Base-by-base conservation (phyloP, 2,888 invertebrate species). In the Bombylius discolor region DNA sequence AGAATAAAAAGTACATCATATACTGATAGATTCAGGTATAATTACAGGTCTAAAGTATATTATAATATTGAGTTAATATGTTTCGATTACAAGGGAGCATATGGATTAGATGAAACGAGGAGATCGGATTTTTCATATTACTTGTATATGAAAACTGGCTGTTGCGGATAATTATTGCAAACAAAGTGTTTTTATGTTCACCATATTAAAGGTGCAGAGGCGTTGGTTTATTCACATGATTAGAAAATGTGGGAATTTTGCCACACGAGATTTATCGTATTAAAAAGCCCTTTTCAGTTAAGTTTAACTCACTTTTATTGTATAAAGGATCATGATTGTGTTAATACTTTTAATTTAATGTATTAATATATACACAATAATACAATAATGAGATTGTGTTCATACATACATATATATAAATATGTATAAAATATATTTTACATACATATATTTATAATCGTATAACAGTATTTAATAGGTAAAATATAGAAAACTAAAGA, bases 151-250 rank as follows among this genome's bases (percentile, higher is more conserved):
- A 23, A 51, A 51, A 31, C 32, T 47, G 47, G 44, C 55, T 47
- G 51, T 47, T 55, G 55, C 54, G 59, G 60, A 61, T 62, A 62
- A 62, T 62, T 61, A 61, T 58, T 58, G 57, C 56, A 61, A 62
- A 61, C 62, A 62, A 62, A 62, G 61, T 62, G 62, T 60, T 60
- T 61, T 56, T 57, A 56, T 62, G 61, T 61, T 60, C 54, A 54
- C 54, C 51, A 55, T 47, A 50, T 50, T 31, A 51, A 23, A 51
- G 51, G 50, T 61, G 61, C 61, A 60, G 61, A 62, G 60, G 62
- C 62, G 62, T 62, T 60, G 59, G 58, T 60, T 61, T 62, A 58
- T 62, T 61, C 61, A 61, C 61, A 58, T 60, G 60, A 62, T 62
- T 61, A 61, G 61, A 59, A 59, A 59, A 59, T 59, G 59, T 59